A percentile compares a stretch with the other conserved stretches of the same genome.
Conservation (phyloP, 2,888 invertebrate species). For the Calliscelio sp. region DNA sequence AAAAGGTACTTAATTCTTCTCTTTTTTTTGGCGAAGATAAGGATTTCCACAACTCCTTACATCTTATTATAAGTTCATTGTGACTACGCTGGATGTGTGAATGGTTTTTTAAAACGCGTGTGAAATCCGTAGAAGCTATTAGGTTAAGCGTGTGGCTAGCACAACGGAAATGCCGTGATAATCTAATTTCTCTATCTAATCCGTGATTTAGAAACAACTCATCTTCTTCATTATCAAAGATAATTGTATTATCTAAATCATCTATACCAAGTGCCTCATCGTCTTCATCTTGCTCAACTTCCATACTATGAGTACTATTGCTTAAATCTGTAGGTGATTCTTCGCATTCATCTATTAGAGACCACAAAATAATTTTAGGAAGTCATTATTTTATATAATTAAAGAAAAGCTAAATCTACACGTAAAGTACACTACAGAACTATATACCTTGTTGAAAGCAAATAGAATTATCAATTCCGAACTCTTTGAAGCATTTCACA, state of each 20-base stretch:
- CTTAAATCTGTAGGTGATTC: no score
- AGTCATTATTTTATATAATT: no score
- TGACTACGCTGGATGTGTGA: background rate
- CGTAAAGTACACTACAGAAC: no score
- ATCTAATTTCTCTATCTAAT: background rate
- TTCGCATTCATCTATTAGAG: no score
- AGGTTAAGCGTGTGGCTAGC: conserved; percentile 1
- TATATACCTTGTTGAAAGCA: background rate
- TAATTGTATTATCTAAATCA: background rate
- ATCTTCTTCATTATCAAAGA: no score
- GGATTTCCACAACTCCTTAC: background rate
- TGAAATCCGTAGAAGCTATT: background rate
- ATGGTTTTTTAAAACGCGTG: background rate
- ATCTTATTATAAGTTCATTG: background rate
- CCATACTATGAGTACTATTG: no score
- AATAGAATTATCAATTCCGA: background rate
- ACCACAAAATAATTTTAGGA: no score
- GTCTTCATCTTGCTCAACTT: no score
- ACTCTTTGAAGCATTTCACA: no score
- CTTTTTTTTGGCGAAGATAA: background rate
- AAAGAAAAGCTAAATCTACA: no score
- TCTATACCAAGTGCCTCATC: no score
- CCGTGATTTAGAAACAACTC: no score
- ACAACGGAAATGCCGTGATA: conserved; percentile 3
- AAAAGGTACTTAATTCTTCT: background rate